Base-by-base conservation (phyloP, 2,797 vertebrate genomes). In the Macroramphosus scolopax region DNA sequence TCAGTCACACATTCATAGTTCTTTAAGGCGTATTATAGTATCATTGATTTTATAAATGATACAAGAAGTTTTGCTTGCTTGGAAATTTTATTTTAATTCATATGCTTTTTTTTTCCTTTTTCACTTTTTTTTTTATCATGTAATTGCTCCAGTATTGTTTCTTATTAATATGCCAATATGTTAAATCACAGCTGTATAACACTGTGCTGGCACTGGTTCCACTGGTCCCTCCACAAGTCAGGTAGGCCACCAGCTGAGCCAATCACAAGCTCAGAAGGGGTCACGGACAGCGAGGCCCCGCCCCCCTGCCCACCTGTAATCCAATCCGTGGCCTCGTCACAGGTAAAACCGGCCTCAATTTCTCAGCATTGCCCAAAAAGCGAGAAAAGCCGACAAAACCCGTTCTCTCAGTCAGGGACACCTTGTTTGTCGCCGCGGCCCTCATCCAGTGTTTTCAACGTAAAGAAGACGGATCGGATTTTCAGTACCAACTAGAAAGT, bases 401-500 rank as follows among this genome's bases (percentile, higher is more conserved):
- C 92, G 95, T 96, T 92, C 88, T 91, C 84, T 90, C 81, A 80
- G 69, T 68, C 47, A 66, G 84, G 85, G 77, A 87, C 77, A 72
- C 64, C 37, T 77, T 73, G 85, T 75, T 85, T 86, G 80, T 87
- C 83, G 75, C 84, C 68, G 62, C 81, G 66, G 81, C 89, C 89
- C 88, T 90, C 83, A 91, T 91, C 85, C 84, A 71, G 79, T 56
- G 77, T 80, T 78, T 77, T 59, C 77, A 72, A 63, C 50, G 63
- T 40, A 85, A 90, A 90, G 89, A 92, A 92, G 91, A 91, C 89
- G 88, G 91, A 89, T 92, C 90, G 90, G 90, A 92, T 91, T 91
- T 91, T 92, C 93, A 92, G 93, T 91, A 92, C 92, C 87, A 93
- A 97, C 95, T 93, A 89, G 95, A 95, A 91, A 91, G 95, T 96